Base-by-base conservation (phyloP, 1,140 invertebrate species). In the Leptonema lineaticorne region DNA sequence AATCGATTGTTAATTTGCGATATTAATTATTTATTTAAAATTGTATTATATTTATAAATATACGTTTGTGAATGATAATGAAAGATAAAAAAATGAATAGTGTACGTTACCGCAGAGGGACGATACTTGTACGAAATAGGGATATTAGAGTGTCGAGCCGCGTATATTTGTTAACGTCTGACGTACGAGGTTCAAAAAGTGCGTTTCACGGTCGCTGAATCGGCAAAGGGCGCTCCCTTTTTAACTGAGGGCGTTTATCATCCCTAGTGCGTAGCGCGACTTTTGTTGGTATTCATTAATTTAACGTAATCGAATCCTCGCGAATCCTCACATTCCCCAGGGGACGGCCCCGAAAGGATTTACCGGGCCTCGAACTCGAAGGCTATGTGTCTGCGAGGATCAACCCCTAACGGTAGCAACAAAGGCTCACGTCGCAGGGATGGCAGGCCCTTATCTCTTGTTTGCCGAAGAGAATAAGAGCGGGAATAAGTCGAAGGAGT, bases 251-350 rank as follows among this genome's bases (percentile, higher is more conserved):
- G 37, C 37, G 37, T 53, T 53, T 53, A 53, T 53, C 50, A 53
- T 53, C 50, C 50, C 11, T 24, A 9, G 50, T 16, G 37, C 30
- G 59, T 33, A 45, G 20, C 30, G 59, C 37, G 59, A 62, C 37
- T 62, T 37, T 62, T 62, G 59, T 33, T 37, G 59, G 59, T 45
- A 41, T 62, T 62, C 59, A 62, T 62, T 62, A 62, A 62, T 62
- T 62, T 62, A 62, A 62, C 30, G 59, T 62, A 62, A 62, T 62
- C 59, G 59, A 62, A 62, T 62, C 59, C 59, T 11, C 16, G 59
- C 37, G 59, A 45, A 62, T 59, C 57, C 57, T 37, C 33, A 41
- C 30, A 20, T 24, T 16, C 29, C 58, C 30, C 29, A 16, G 26
- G 58, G 22, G 58, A 60, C 20, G 20, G 22, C 22, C 37, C 59